Evolutionary conservation across 2,797 vertebrate genomes (phyloP).

Genomic region (Halcyon smyrnensis): DNA sequence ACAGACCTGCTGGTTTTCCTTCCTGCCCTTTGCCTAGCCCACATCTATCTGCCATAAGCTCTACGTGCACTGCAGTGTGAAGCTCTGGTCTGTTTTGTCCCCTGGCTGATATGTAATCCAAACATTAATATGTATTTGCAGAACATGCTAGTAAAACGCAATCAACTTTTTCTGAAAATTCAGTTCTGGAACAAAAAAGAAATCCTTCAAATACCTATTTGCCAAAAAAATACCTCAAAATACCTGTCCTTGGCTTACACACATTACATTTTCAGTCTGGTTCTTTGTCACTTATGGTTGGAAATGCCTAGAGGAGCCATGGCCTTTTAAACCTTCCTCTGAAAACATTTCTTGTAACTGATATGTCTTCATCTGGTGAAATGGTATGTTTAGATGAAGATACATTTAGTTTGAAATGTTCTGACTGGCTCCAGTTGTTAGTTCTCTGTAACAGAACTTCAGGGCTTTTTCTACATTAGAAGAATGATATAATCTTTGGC

Average conservation of each 20-base stretch:
- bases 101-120: neutral
- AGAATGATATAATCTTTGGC: neutral
- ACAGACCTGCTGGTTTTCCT: neutral
- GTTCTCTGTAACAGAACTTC: neutral
- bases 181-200: neutral
- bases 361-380: neutral
- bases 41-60: fast-evolving
- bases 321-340: neutral
- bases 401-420: neutral
- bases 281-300: neutral
- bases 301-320: neutral
- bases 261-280: neutral
- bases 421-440: neutral
- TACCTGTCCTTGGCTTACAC: neutral
- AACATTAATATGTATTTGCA: neutral
- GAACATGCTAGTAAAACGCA: neutral
- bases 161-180: neutral
- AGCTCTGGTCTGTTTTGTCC: neutral
- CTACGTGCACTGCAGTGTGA: neutral
- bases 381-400: neutral
- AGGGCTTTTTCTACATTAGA: neutral
- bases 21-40: neutral
- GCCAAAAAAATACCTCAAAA: neutral
- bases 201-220: neutral
- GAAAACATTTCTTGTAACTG: neutral